phyloP scores from a whole-genome alignment of 2,113 vertebrate species.

The Rhabdornis inornatus region DNA sequence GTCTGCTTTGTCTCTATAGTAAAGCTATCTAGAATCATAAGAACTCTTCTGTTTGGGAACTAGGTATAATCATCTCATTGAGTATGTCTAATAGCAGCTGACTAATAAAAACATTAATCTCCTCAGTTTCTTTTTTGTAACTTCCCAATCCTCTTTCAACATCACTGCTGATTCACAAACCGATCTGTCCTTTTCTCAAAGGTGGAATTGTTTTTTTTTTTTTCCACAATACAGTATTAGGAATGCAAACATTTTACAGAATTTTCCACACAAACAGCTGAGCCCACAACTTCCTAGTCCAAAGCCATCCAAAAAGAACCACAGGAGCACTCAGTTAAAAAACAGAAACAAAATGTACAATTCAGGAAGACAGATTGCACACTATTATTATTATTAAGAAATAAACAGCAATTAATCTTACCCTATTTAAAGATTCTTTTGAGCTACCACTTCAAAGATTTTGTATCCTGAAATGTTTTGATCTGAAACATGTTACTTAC shows the following conservation, averaged over 20 bases:
- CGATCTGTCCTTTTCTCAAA: not conserved
- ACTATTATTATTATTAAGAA: not conserved
- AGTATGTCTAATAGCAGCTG: not conserved
- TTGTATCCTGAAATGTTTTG: not conserved
- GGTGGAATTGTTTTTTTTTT: not conserved
- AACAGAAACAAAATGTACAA: not conserved
- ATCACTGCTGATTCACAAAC: not conserved
- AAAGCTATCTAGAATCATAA: not conserved
- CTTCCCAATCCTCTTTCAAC: not conserved
- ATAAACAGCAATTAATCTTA: slow-evolving; percentile 16
- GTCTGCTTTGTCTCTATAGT: not conserved
- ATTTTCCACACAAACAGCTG: not conserved
- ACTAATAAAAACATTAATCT: not conserved
- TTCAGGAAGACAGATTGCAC: not conserved
- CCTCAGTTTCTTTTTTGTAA: not conserved
- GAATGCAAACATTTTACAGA: slow-evolving; percentile 1
- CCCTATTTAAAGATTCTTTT: not conserved
- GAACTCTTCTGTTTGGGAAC: not conserved
- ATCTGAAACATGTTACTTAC: slow-evolving; percentile 72
- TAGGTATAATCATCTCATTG: not conserved
- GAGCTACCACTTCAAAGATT: slow-evolving; percentile 9
- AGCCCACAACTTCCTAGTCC: not conserved
- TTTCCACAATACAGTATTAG: not conserved
- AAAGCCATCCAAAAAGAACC: not conserved
- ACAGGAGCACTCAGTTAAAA: not conserved